Conservation (phyloP, 2,797 vertebrate species). For the Chelon labrosus region DNA sequence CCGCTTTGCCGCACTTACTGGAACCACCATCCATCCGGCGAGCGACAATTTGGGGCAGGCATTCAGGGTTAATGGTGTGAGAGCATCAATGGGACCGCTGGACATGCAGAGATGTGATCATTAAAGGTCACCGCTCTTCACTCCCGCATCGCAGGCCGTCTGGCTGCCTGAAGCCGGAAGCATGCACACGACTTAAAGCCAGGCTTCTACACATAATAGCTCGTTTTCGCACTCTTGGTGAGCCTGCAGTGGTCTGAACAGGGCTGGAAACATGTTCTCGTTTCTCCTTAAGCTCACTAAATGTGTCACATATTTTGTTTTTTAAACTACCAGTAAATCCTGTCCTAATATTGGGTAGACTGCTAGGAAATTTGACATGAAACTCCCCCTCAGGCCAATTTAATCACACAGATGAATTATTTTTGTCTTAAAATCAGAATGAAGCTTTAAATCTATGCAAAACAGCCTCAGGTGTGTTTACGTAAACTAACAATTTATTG, state of each 20-base stretch:
- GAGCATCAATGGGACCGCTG: constrained; percentile 42
- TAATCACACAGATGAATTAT: neutral
- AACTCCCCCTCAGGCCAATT: neutral
- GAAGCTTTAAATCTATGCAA: too few relatives aligned
- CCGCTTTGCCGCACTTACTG: constrained; percentile 16
- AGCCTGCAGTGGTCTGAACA: neutral
- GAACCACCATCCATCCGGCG: constrained; percentile 11
- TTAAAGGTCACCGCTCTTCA: constrained; percentile 64
- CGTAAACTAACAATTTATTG: too few relatives aligned
- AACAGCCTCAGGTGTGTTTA: too few relatives aligned
- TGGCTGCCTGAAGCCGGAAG: neutral
- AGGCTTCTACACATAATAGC: neutral
- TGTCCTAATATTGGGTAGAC: neutral
- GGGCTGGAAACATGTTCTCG: neutral
- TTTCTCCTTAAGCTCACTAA: neutral
- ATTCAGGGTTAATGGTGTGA: constrained; percentile 68
- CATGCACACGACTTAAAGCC: neutral
- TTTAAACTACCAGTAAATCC: neutral
- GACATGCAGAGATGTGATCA: constrained; percentile 39
- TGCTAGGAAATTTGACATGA: neutral
- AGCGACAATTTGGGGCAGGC: constrained; percentile 28
- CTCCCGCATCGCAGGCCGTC: constrained; percentile 21
- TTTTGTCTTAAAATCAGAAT: neutral
- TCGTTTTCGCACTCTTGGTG: neutral
- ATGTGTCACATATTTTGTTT: too few relatives aligned